Base-by-base conservation (phyloP, 2,113 vertebrate genomes). In the Numida meleagris region DNA sequence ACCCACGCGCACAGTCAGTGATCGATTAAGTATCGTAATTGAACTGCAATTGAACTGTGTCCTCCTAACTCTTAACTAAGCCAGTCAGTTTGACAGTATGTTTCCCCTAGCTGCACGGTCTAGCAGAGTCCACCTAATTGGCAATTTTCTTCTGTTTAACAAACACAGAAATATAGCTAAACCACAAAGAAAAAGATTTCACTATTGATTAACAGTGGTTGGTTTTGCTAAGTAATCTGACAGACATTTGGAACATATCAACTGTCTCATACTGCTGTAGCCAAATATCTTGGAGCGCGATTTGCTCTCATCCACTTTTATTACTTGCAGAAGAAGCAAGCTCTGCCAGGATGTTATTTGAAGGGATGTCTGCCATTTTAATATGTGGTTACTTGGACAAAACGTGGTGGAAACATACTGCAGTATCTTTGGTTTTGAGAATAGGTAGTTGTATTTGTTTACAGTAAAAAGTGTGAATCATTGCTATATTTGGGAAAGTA, bases 361-460 rank as follows among this genome's bases (percentile, higher is more conserved):
- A 96, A 96, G 72, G 65, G 90, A 82, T 83, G 70, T 66, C 93
- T 93, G 89, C 94, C 89, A 82, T 95, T 96, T 96, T 90, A 93
- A 34, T 88, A 80, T 82, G 82, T 40, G 84, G 85, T 92, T 95
- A 66, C 55, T 94, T 2, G 0, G 29, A 53, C 58, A 79, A 79
- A 72, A 86, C 80, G 68, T 1, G 17, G 72, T 90, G 94, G 95
- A 94, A 93, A 66, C 61, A 40, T 68, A 46, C 63, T 91, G 57
- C 75, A 72, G 19, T 88, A 40, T 46, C 57, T 93, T 91, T 81
- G 42, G 59, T 89, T 95, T 90, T 73, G 59, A 86, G 68, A 90
- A 68, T 10, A 95, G 85, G 27, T 86, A 43, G 43, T 85, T 48
- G 13, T 94, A 40, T 79, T 94, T 89, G 38, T 31, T 84, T 73